A percentile compares a stretch with the other conserved stretches of the same genome.
phyloP scores from a whole-genome alignment of 2,888 invertebrate genomes.

The Oscheius sp. region DNA sequence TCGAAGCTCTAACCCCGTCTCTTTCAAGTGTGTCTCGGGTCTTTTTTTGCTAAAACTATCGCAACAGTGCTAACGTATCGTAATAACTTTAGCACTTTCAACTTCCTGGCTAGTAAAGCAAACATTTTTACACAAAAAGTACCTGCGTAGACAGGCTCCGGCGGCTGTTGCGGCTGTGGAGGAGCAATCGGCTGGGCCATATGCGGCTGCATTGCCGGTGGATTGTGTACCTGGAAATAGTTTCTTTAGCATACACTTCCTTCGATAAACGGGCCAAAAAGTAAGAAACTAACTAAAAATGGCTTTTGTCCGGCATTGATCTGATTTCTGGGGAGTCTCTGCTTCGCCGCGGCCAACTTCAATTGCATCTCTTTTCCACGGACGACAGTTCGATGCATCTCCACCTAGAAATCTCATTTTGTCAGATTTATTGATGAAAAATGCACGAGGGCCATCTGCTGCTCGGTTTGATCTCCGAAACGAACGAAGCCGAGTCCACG shows the following conservation, averaged over 20 bases:
- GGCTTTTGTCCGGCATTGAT: conserved; percentile 37
- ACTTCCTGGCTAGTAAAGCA: no score
- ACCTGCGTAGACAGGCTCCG: conserved; percentile 15
- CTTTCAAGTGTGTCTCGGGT: no score
- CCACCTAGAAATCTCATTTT: conserved; percentile 53
- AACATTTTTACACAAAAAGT: neutral
- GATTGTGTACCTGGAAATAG: conserved; percentile 11
- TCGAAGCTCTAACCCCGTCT: no score
- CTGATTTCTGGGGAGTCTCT: conserved; percentile 36
- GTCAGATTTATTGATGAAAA: neutral
- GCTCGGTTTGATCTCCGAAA: conserved; percentile 75
- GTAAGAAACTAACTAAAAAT: conserved; percentile 24
- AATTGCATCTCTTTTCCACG: conserved; percentile 57
- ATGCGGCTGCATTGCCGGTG: neutral
- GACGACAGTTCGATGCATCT: conserved; percentile 73
- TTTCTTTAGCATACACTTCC: neutral
- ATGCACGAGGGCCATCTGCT: conserved; percentile 74
- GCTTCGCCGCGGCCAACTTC: conserved; percentile 56
- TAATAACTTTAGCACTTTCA: no score
- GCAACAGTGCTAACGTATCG: no score
- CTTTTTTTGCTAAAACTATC: no score
- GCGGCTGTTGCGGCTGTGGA: conserved; percentile 10
- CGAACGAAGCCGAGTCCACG: conserved; percentile 76
- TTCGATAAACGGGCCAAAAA: no score
- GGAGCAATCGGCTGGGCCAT: conserved; percentile 18